Conservation (phyloP, 2,888 invertebrate genomes). For the Mesorhabditis belari region DNA sequence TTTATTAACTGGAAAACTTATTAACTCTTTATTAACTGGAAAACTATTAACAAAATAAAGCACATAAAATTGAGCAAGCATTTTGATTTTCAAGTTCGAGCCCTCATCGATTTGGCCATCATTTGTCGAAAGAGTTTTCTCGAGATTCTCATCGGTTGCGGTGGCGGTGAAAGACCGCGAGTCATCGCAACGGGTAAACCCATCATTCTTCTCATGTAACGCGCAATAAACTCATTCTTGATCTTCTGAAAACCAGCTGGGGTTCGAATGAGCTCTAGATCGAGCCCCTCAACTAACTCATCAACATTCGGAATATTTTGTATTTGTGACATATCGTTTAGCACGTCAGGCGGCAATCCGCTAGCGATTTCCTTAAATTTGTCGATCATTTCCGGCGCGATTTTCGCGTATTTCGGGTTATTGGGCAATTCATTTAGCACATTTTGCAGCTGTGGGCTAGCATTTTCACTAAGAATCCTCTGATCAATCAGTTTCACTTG, state of each 20-base stretch:
- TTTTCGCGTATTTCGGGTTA: slow-evolving; percentile 6
- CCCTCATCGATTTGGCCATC: slow-evolving; percentile 6
- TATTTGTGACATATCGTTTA: slow-evolving; percentile 31
- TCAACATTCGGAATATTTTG: slow-evolving; percentile 44
- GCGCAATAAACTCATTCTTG: slow-evolving; percentile 43
- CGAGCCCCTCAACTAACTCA: slow-evolving; percentile 43
- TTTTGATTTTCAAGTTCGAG: neutral
- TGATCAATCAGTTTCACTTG: neutral
- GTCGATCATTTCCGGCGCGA: slow-evolving; percentile 21
- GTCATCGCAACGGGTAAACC: slow-evolving; percentile 24
- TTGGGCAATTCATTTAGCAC: neutral
- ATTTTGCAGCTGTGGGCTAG: neutral
- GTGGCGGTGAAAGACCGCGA: slow-evolving; percentile 25
- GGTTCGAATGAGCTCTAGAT: slow-evolving; percentile 36
- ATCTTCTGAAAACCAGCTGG: slow-evolving; percentile 44
- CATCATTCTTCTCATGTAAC: slow-evolving; percentile 36
- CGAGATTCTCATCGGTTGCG: slow-evolving; percentile 36
- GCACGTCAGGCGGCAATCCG: slow-evolving; percentile 34
- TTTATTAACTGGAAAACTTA: too few relatives aligned
- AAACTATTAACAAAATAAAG: too few relatives aligned
- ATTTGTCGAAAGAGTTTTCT: slow-evolving; percentile 25
- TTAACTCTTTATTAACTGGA: too few relatives aligned
- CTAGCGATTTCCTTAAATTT: slow-evolving; percentile 26
- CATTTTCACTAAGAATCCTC: too few relatives aligned
- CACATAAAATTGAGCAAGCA: too few relatives aligned